These are phyloP conservation scores for Neoarius graeffei DNA, from an alignment of 2,113 vertebrate species.

Conservation along the genomic window DNA sequence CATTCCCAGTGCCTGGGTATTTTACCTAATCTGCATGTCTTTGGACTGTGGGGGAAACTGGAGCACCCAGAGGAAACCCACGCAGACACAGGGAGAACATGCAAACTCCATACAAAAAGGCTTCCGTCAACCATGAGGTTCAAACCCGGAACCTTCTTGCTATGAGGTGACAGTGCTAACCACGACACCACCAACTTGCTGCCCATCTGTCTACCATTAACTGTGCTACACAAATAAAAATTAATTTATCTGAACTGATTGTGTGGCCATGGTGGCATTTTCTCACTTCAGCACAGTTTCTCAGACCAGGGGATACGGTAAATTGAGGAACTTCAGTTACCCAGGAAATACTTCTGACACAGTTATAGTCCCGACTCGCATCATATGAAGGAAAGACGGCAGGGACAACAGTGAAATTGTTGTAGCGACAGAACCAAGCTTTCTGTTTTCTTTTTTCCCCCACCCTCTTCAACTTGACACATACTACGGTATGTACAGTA, in stretches of 20 bases:
- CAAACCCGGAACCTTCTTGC: too few species aligned
- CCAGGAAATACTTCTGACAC: not conserved
- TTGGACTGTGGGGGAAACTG: too few species aligned
- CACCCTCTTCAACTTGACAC: constrained; percentile 6
- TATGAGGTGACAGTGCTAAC: too few species aligned
- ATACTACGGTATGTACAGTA: not conserved
- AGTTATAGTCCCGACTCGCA: not conserved
- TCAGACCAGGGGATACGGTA: not conserved
- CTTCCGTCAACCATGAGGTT: too few species aligned
- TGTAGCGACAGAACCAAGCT: constrained; percentile 1
- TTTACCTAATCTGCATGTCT: too few species aligned
- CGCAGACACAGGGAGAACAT: too few species aligned
- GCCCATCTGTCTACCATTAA: too few species aligned
- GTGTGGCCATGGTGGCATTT: not conserved
- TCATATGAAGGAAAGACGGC: not conserved
- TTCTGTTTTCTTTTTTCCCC: not conserved
- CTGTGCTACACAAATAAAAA: not conserved
- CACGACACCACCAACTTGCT: too few species aligned
- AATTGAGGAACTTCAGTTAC: not conserved
- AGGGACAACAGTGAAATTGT: not conserved
- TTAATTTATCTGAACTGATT: not conserved
- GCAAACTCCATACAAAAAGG: too few species aligned
- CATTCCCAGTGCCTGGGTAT: too few species aligned
- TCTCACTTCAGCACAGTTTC: not conserved
- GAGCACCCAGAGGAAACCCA: too few species aligned